Conservation (phyloP, 2,113 vertebrate species). For the Vireo altiloquus region DNA sequence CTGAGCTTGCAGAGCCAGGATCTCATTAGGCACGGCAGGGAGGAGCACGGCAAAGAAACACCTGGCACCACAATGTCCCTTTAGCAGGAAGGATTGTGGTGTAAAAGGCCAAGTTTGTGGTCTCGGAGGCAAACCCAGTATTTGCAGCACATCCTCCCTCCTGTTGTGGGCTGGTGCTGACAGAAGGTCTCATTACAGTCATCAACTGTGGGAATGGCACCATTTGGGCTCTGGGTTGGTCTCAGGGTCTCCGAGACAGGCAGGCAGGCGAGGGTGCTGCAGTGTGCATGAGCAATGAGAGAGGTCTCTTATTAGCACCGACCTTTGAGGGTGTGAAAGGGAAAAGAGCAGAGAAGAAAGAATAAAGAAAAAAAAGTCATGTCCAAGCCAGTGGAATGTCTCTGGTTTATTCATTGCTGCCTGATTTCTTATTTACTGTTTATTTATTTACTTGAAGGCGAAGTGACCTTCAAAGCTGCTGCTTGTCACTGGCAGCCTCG, state of each 20-base stretch:
- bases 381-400: not conserved
- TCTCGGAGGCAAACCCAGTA: not conserved
- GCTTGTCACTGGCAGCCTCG: conserved; percentile 2
- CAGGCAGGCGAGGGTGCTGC: not conserved
- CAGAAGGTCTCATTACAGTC: not conserved
- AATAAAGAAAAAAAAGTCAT: not conserved
- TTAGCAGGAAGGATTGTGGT: not conserved
- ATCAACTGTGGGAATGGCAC: not conserved
- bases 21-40: not conserved
- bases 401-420: conserved; percentile 1
- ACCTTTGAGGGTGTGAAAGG: not conserved
- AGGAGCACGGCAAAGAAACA: not conserved
- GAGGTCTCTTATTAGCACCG: not conserved
- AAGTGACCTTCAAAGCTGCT: conserved; percentile 61
- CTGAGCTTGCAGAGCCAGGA: not conserved
- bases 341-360: not conserved
- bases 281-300: not conserved
- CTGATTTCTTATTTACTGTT: conserved; percentile 21
- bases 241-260: not conserved
- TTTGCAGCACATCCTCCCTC: not conserved
- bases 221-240: not conserved
- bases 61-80: not conserved
- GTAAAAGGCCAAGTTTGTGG: not conserved
- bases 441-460: conserved; percentile 38
- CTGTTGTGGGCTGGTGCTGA: not conserved